A percentile compares a stretch with the other conserved stretches of the same genome.
These are phyloP conservation scores for Onthophagus taurus DNA, from an alignment of 1,140 invertebrate genomes.

Conservation along the genomic window DNA sequence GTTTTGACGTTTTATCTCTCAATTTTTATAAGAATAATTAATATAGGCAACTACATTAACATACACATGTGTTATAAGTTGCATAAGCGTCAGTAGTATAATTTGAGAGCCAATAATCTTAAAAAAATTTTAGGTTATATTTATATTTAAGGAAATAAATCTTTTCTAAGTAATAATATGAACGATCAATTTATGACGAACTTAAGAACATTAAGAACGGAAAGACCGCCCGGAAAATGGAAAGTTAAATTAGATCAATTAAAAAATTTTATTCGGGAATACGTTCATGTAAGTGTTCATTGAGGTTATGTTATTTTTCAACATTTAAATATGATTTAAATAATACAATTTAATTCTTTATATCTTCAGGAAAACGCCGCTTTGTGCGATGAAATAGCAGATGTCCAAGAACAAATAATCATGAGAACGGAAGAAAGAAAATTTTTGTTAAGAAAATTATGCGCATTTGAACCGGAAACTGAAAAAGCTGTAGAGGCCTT, in stretches of 20 bases:
- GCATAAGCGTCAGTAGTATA: too few relatives aligned
- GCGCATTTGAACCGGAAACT: slow-evolving; percentile 50
- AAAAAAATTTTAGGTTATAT: too few relatives aligned
- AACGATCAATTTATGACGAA: not conserved
- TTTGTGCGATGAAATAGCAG: slow-evolving; percentile 68
- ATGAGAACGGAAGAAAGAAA: slow-evolving; percentile 66
- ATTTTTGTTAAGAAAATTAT: slow-evolving; percentile 57
- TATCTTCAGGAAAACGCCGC: slow-evolving; percentile 66
- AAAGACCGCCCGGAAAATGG: slow-evolving; percentile 19
- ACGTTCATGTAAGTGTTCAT: slow-evolving; percentile 31
- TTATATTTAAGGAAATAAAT: too few relatives aligned
- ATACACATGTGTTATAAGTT: too few relatives aligned
- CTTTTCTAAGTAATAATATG: too few relatives aligned
- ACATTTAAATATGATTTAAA: slow-evolving; percentile 9
- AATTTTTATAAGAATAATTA: too few relatives aligned
- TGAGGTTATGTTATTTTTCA: too few relatives aligned
- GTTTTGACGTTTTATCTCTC: too few relatives aligned
- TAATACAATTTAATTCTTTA: slow-evolving; percentile 6
- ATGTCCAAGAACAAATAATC: slow-evolving; percentile 64
- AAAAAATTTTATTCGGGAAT: slow-evolving; percentile 34
- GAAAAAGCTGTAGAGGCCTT: slow-evolving; percentile 38
- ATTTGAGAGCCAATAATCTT: too few relatives aligned
- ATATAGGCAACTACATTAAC: too few relatives aligned
- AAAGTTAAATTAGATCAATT: slow-evolving; percentile 31
- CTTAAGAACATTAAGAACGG: not conserved